Base-by-base conservation (phyloP, 2,797 vertebrate genomes). In the Phalanger gymnotis region DNA sequence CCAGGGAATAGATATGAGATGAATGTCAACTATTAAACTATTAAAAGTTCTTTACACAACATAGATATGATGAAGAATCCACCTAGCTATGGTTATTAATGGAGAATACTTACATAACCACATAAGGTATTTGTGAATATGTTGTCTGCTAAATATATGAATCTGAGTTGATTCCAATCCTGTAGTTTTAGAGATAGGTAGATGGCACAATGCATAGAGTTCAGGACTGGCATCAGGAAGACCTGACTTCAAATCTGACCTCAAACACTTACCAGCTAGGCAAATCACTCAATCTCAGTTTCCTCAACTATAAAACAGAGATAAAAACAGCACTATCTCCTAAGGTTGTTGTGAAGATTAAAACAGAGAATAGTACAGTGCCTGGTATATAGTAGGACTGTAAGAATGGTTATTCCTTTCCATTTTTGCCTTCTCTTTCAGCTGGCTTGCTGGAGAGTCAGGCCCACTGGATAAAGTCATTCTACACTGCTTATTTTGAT, bases 41-140 rank as follows among this genome's bases (percentile, higher is more conserved):
- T 40, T 30, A 47, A 1, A 54, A 0, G 0, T 22, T 12, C 16
- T 54, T 31, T 57, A 2, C 0, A 0, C 0, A 0, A 22, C 27
- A 0, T 53, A 52, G 73, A 47, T 54, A 0, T 1, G 14, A 31
- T 0, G 28, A 55, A 81, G n/a, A 81, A 47, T 0, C 30, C 13
- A 81, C 40, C 9, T 87, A 87, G 31, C 40, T 87, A 27, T 47
- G 22, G 22, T 27, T 87, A 51, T 3, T 11, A 87, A 51, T 51
- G 73, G 12, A 87, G 7, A 27, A 51, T 87, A 51, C n/a, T 47
- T 47, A 27, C 51, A 27, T 12, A 27, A 87, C 1, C 73, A 51
- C 27, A 87, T 87, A 47, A 27, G 9, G 7, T 47, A 51, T 87
- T 27, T 47, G 40, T 47, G 40, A 87, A 51, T 12, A 47, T 87